Evolutionary conservation across 2,888 invertebrate species (phyloP), one percentile per base, ranked within the genome.

Genomic region (Cephus spinipes): DNA sequence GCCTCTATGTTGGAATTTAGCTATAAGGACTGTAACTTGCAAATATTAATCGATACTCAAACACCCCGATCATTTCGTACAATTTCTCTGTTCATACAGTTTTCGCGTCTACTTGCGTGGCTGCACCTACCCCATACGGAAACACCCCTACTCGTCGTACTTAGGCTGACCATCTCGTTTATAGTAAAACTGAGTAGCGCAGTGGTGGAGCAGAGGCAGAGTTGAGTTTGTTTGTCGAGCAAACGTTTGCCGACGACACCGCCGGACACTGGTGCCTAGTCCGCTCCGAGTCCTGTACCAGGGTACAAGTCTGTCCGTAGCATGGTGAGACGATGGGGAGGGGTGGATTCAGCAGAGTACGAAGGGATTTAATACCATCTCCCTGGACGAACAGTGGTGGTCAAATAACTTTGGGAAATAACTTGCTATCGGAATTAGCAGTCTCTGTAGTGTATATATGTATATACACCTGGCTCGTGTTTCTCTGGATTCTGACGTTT

Each of bases 221-320:
- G 89, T 87, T 84, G 87, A 90, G 89, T 90, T 91, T 91, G 91
- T 91, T 91, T 91, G 90, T 87, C 88, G 88, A 71, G 90, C 88
- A 91, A 91, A 91, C 91, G 91, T 91, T 91, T 91, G 91, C 89
- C 89, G 88, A 90, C 90, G 91, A 91, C 91, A 91, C 91, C 90
- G 89, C 88, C 85, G 90, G 90, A 90, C 91, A 90, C 90, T 88
- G 90, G 88, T 90, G 90, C 88, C 88, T 87, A 84, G 88, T 88
- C 84, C 86, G 85, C 87, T 87, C 85, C 76, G 78, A 76, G 73
- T 77, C 83, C 83, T 86, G 84, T 87, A 85, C 78, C 74, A 79
- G 81, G 81, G 81, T 81, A 80, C 81, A 80, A 88, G 89, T 89
- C 90, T 89, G 89, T 89, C 89, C 85, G 87, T 85, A 87, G 31